Evolutionary conservation across 2,797 vertebrate genomes (phyloP), one percentile per base, ranked within the genome.

Genomic region (Microctenopoma lineatum): DNA sequence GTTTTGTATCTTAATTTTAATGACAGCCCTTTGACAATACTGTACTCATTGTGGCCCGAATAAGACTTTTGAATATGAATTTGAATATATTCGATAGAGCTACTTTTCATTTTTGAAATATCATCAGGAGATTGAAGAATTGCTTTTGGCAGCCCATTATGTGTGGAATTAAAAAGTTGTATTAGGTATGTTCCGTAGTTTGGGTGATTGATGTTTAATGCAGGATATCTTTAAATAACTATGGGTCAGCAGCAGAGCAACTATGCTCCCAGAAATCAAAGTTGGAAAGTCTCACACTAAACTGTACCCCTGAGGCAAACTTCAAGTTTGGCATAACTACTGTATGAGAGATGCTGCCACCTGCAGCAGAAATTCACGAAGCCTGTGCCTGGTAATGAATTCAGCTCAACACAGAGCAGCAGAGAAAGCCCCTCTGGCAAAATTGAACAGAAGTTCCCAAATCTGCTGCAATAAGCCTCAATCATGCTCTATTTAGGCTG

Each of bases 381-480:
- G 56, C 70, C 59, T 47, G 39, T 8, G 73, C 57, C 62, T 57
- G 67, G 65, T 89, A 90, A 92, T 88, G 83, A 86, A 90, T 91
- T 89, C 89, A 79, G 58, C 75, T 80, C 78, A 59, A 75, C 75
- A 80, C 58, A 59, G 61, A 76, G 81, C 50, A 65, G 77, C 74
- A 54, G 70, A 81, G 66, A 84, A 78, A 84, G 73, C 77, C 84
- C 90, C 88, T 85, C 64, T n/a, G 77, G 84, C 87, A 86, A 88
- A 82, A 66, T 80, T 13, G 64, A 87, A 86, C 81, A 89, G 77
- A 85, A 82, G 79, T 84, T 86, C 70, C 83, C 75, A 83, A 90
- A 88, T 90, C 78, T 85, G 83, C 83, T 65, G 85, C 81, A 86
- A 85, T 89, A 82, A 88, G 77, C 75, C 84, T 89, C 88, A 86